Evolutionary conservation across 2,797 vertebrate species (phyloP), one percentile per base, ranked within the genome.

Genomic region (Falco concolor): DNA sequence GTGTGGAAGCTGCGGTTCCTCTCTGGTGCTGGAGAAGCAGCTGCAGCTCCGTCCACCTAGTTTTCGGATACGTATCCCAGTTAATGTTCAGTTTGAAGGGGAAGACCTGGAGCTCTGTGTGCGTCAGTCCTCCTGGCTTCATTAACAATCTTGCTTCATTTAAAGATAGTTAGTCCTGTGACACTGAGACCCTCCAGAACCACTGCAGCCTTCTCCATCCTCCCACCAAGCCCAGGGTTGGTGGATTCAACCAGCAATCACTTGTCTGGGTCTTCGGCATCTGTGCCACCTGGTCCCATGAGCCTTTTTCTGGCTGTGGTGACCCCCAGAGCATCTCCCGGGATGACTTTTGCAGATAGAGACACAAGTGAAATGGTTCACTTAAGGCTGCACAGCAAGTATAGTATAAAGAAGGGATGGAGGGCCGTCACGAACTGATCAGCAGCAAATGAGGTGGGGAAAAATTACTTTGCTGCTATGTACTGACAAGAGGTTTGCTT

Each of bases 361-460:
- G 30, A 7, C 17, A 30, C 14, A 6, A 69, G 45, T 9, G 49
- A 36, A 40, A 12, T 13, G 59, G 13, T 17, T 64, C 32, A 2
- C 25, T 19, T 19, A 3, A 34, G n/a, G 49, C 45, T 82, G 76
- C 28, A 5, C 40, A 44, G 53, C 34, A 17, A 8, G 7, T 2
- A 0, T 3, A 4, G 23, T 3, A 2, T 20, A 30, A 68, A 30
- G 10, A 40, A 47, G 38, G 50, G 44, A 7, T 10, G 32, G 13
- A 34, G 61, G 40, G n/a, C 53, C 42, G 21, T 32, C 52, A 10
- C 14, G 16, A 11, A 18, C 12, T 2, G 28, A 6, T 56, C 25
- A 17, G n/a, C 1, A 4, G 36, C 7, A 59, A 19, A 24, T 2
- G 21, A 57, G 38, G 34, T 44, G 56, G 21, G 54, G 44, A 45